Percentiles rank a stretch among this genome's conserved stretches.
phyloP scores from a whole-genome alignment of 92 coral and sea anemone genomes.

The Paramuricea clavata region DNA sequence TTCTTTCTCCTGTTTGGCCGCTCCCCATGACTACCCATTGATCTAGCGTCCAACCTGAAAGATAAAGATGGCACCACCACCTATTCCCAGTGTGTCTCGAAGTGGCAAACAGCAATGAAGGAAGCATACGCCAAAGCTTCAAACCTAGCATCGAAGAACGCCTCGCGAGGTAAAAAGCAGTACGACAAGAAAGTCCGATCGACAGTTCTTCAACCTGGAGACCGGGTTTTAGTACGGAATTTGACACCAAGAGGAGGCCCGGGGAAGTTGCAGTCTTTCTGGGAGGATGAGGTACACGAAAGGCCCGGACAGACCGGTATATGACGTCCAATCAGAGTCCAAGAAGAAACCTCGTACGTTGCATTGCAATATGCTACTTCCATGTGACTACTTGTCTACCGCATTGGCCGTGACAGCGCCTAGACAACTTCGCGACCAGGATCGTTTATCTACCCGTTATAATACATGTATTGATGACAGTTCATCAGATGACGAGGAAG shows the following conservation, averaged over 20 bases:
- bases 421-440: background rate
- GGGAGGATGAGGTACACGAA: too few relatives aligned
- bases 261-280: too few relatives aligned
- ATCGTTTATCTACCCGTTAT: background rate
- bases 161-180: background rate
- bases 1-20: conserved; percentile 52
- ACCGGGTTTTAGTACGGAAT: background rate
- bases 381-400: conserved; percentile 19
- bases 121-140: conserved; percentile 35
- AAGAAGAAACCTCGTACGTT: background rate
- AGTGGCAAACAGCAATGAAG: conserved; percentile 15
- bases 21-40: conserved; percentile 37
- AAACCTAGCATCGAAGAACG: background rate
- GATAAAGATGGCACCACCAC: background rate
- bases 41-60: background rate
- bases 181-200: background rate
- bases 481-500: background rate
- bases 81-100: background rate
- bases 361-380: conserved; percentile 12
- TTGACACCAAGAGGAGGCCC: too few relatives aligned
- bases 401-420: background rate
- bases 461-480: background rate
- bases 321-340: conserved; percentile 1
- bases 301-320: conserved; percentile 39
- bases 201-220: background rate